Base-by-base conservation (phyloP, 2,113 vertebrate species). In the Clinocottus analis region DNA sequence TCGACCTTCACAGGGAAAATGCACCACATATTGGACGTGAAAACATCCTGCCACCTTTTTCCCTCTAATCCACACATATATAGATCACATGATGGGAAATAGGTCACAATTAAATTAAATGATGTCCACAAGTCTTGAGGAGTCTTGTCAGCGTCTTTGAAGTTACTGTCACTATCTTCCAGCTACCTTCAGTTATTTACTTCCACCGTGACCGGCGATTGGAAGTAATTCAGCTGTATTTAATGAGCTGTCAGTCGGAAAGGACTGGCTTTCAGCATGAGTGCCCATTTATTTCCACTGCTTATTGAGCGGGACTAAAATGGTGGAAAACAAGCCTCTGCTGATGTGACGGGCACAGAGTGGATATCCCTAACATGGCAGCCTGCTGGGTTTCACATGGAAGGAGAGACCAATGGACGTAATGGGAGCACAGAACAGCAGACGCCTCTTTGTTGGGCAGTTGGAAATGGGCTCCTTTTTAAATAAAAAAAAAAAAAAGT, bases 401-500 rank as follows among this genome's bases (percentile, higher is more conserved):
- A 59, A 53, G 60, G 51, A 61, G 10, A 61, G 39, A 45, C 55
- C 41, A 41, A 60, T 47, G 62, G 61, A 84, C 67, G 41, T 63
- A 65, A 76, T 83, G 29, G 55, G 79, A 58, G 68, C 68, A 33
- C 45, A 61, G 51, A 58, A 70, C 71, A 83, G 55, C 79, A 81
- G 47, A 73, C 51, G 39, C 58, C 10, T 47, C 61, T 63, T 79
- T 76, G 60, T 51, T 17, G 12, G 72, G 53, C 67, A 59, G 61
- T 77, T 89, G 75, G 77, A 89, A 87, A 86, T 41, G 65, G 66
- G 59, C 25, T n/a, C 56, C 16, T 85, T 90, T 75, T n/a, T n/a
- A n/a, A 72, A 70, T 19, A 0, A 62, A 39, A 68, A 53, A 9
- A 2, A 33, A 55, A 53, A 47, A 33, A 55, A 53, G 41, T 74